These are phyloP conservation scores for Phrynosoma platyrhinos DNA, from an alignment of 2,113 vertebrate species.

Conservation along the genomic window DNA sequence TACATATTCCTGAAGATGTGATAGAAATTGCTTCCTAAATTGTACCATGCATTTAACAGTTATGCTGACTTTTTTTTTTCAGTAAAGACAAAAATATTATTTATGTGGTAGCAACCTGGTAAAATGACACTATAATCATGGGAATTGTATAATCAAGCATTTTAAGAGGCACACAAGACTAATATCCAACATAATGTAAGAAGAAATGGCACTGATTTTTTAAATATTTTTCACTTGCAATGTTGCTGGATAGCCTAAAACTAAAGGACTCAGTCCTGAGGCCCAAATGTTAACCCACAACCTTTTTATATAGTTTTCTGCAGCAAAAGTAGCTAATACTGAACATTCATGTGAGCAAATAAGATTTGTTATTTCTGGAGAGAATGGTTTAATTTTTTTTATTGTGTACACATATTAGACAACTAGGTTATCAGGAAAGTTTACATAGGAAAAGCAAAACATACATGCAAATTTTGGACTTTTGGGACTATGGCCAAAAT, in stretches of 20 bases:
- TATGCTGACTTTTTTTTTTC: background rate
- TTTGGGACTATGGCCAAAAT: background rate
- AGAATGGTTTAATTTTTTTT: background rate
- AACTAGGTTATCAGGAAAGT: background rate
- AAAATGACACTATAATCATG: conserved; percentile 21
- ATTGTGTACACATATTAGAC: background rate
- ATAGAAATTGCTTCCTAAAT: conserved; percentile 18
- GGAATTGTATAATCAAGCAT: conserved; percentile 26
- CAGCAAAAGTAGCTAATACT: background rate
- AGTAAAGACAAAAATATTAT: conserved; percentile 33
- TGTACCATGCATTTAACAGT: background rate
- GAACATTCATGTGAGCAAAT: background rate
- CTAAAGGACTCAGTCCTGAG: background rate
- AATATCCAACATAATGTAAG: conserved; percentile 20
- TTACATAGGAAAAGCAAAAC: background rate
- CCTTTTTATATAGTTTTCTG: background rate
- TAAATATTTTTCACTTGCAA: conserved; percentile 4
- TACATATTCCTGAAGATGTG: background rate
- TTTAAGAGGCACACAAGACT: conserved; percentile 12
- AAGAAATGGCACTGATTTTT: conserved; percentile 10
- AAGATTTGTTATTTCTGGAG: background rate
- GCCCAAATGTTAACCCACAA: background rate
- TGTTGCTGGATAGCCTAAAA: conserved; percentile 8
- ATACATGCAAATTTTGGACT: background rate
- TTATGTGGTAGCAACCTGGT: background rate